phyloP scores from a whole-genome alignment of 2,113 vertebrate genomes.

The Anoplopoma fimbria region DNA sequence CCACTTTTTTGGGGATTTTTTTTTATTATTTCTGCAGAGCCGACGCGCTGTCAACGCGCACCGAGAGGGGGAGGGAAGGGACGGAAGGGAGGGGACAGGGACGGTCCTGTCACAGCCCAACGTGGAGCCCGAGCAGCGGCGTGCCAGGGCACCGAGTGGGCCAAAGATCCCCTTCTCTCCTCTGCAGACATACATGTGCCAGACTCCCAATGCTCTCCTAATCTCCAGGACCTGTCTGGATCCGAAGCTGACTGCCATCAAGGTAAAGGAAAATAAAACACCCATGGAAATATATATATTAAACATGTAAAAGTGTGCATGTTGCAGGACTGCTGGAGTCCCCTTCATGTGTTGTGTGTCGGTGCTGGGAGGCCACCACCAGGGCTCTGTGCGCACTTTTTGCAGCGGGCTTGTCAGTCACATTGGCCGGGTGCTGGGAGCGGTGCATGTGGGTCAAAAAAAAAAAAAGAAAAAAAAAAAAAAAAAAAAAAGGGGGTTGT shows the following conservation, averaged over 20 bases:
- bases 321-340: constrained; percentile 48
- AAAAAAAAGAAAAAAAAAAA: too few species aligned
- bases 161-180: too few species aligned
- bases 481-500: too few species aligned
- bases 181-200: constrained; percentile 75
- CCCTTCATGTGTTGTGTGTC: constrained; percentile 37
- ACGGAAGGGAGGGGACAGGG: constrained; percentile 43
- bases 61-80: constrained; percentile 16
- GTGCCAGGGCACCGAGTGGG: constrained; percentile 60
- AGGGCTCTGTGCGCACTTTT: constrained; percentile 69
- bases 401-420: constrained; percentile 66
- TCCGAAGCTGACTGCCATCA: constrained; percentile 70
- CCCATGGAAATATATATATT: too few species aligned
- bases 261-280: constrained; percentile 75
- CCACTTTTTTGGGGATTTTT: constrained; percentile 48
- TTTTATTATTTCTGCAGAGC: constrained; percentile 36
- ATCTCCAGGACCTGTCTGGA: constrained; percentile 70
- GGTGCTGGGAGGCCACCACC: constrained; percentile 68
- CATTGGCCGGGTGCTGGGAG: constrained; percentile 12
- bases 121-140: constrained; percentile 66
- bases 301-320: constrained; percentile 55
- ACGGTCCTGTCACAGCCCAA: constrained; percentile 78
- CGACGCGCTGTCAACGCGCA: constrained; percentile 75
- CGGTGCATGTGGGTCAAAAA: constrained; percentile 59
- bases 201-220: constrained; percentile 78